These are phyloP conservation scores for Clupea harengus DNA, from an alignment of 2,113 vertebrate species.

Conservation along the genomic window DNA sequence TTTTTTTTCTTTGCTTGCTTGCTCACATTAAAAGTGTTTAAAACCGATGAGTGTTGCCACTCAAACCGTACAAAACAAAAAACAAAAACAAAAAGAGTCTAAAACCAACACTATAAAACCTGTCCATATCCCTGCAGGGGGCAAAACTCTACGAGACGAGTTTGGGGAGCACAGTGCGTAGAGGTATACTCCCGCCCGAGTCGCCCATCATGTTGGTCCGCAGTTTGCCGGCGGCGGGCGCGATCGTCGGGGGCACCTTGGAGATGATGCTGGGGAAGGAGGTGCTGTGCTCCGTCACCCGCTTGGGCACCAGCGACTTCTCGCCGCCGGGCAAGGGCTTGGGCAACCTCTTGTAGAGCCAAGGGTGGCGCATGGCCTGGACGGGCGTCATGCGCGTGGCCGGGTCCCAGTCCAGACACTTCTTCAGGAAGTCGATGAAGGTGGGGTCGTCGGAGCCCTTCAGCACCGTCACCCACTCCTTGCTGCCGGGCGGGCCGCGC, in stretches of 20 bases:
- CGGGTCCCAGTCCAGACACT: conserved; percentile 96
- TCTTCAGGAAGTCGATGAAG: conserved; percentile 93
- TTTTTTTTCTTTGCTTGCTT: conserved; percentile 42
- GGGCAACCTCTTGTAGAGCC: conserved; percentile 85
- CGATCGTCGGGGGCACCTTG: conserved; percentile 73
- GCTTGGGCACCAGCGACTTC: conserved; percentile 74
- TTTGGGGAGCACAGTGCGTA: conserved; percentile 92
- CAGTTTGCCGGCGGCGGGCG: conserved; percentile 81
- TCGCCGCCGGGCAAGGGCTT: conserved; percentile 74
- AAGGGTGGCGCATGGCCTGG: conserved; percentile 90
- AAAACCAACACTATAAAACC: conserved; percentile 53
- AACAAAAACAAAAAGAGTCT: conserved; percentile 58
- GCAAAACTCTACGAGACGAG: conserved; percentile 82
- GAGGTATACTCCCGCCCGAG: conserved; percentile 77
- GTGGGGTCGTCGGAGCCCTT: conserved; percentile 92
- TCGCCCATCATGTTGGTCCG: conserved; percentile 85
- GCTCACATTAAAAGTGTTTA: conserved; percentile 30
- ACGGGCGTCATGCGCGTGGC: conserved; percentile 84
- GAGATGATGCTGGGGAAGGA: conserved; percentile 85
- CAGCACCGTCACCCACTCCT: conserved; percentile 85
- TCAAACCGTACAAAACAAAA: conserved; percentile 41
- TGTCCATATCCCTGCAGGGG: conserved; percentile 62
- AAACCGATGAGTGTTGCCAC: conserved; percentile 67
- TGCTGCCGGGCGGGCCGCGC: conserved; percentile 87
- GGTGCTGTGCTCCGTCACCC: conserved; percentile 77